Evolutionary conservation across 2,113 vertebrate species (phyloP).

Genomic region (Cyprinodon tularosa): DNA sequence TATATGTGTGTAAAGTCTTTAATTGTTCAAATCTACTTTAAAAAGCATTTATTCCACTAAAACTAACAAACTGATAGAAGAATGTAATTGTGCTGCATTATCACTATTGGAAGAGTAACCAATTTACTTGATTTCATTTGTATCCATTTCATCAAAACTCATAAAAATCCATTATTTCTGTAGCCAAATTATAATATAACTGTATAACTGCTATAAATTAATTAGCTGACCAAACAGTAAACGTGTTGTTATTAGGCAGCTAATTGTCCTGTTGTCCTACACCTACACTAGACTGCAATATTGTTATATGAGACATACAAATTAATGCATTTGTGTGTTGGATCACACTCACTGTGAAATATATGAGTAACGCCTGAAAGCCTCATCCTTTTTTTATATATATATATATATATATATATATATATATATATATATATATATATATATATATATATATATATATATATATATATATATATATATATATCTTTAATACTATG

Average conservation of each 20-base stretch:
- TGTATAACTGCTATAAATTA: neutral
- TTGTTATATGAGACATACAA: neutral
- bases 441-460: neutral
- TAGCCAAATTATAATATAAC: neutral
- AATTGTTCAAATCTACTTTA: slow-evolving; percentile 5
- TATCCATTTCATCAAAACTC: neutral
- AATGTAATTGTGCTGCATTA: neutral
- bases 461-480: neutral
- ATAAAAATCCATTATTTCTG: neutral
- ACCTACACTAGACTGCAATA: neutral
- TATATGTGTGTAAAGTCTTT: neutral
- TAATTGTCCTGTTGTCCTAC: neutral
- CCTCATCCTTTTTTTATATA: neutral
- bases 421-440: neutral
- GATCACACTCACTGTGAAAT: neutral
- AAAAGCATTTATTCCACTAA: slow-evolving; percentile 5
- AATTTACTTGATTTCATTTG: neutral
- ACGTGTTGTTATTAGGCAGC: neutral
- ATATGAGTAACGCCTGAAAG: neutral
- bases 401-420: neutral
- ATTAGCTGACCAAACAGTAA: neutral
- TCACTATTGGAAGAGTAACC: neutral
- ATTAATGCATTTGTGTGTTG: neutral
- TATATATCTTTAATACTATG: neutral
- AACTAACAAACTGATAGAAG: slow-evolving; percentile 2